Evolutionary conservation across 2,113 vertebrate genomes (phyloP).

Genomic region (Mixornis gularis): DNA sequence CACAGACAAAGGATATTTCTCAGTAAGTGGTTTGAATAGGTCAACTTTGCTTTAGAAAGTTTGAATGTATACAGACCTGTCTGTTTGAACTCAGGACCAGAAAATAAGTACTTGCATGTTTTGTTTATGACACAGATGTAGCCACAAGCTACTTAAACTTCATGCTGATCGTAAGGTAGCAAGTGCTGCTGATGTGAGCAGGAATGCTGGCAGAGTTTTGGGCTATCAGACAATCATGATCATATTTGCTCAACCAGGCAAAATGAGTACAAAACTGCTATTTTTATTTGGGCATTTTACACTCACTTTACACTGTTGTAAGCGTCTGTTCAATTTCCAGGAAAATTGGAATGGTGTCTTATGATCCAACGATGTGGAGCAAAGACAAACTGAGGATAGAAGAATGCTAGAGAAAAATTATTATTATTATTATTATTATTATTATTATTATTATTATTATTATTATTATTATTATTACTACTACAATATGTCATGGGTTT

Average conservation of each 20-base stretch:
- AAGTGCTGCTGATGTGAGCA: background rate
- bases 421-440: background rate
- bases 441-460: no score
- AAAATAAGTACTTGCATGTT: background rate
- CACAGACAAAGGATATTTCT: background rate
- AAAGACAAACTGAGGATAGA: background rate
- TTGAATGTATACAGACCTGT: background rate
- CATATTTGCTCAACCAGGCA: background rate
- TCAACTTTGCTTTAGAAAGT: background rate
- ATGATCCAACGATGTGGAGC: background rate
- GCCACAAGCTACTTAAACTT: background rate
- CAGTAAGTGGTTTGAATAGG: background rate
- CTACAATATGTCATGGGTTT: background rate
- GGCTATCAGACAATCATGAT: background rate
- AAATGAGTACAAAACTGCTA: background rate
- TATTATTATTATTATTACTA: background rate
- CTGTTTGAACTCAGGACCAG: background rate
- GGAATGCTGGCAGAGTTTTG: background rate
- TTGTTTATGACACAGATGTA: background rate
- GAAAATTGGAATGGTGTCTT: background rate
- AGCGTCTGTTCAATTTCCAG: background rate
- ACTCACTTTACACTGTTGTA: background rate
- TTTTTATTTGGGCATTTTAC: slow-evolving; percentile 18
- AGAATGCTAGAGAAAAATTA: background rate
- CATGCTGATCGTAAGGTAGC: background rate